Evolutionary conservation across 2,797 vertebrate genomes (phyloP).

Genomic region (Astyanax mexicanus): DNA sequence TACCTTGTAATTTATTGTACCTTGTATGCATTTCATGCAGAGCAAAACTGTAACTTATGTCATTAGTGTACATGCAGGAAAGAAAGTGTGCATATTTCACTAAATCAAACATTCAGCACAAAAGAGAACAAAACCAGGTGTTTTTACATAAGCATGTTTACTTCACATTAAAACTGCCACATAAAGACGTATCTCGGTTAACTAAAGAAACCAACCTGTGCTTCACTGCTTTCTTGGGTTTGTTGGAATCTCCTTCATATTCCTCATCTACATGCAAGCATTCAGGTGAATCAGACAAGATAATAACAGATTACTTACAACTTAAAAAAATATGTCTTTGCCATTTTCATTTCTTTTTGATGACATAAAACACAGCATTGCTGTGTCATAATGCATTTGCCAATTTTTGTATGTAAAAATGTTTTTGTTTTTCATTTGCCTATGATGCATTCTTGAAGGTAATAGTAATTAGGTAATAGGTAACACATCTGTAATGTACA

Average conservation of each 20-base stretch:
- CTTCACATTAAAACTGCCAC: neutral
- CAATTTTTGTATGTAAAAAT: no score
- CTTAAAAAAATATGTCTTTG: neutral
- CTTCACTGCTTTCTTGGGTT: conserved; percentile 95
- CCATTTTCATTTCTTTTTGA: no score
- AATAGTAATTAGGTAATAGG: no score
- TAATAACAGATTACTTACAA: neutral
- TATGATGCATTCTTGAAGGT: no score
- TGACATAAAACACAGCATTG: no score
- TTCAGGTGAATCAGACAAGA: conserved; percentile 18
- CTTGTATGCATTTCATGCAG: no score
- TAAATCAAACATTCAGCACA: neutral
- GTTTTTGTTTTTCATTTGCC: no score
- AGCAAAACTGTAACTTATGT: no score
- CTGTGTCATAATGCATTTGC: no score
- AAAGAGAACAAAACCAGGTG: neutral
- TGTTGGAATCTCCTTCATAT: conserved; percentile 88
- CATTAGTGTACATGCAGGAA: no score
- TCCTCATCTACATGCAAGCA: conserved; percentile 86
- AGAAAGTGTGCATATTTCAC: no score
- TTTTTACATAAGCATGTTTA: neutral
- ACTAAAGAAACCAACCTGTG: conserved; percentile 78
- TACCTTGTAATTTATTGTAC: neutral
- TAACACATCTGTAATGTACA: no score
- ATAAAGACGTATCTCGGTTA: neutral